phyloP scores from a whole-genome alignment of 2,888 invertebrate species.

The Andrena fulva region DNA sequence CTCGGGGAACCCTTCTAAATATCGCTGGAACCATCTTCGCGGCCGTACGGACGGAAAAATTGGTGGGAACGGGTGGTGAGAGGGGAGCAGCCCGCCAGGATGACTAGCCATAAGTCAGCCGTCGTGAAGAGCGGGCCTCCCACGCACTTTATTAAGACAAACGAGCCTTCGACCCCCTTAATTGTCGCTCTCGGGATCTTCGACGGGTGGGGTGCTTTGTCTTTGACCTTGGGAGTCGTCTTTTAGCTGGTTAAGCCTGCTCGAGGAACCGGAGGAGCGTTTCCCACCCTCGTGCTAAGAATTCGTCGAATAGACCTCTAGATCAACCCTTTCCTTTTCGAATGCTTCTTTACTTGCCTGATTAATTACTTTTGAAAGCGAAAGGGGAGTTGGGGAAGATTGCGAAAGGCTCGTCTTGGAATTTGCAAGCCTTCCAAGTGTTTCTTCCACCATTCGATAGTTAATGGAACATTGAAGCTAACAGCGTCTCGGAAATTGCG shows the following conservation, averaged over 20 bases:
- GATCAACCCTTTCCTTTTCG: neutral
- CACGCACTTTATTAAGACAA: slow-evolving; percentile 80
- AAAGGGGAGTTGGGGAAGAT: no score
- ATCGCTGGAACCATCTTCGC: slow-evolving; percentile 39
- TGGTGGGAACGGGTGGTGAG: slow-evolving; percentile 39
- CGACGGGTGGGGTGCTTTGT: neutral
- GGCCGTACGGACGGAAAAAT: slow-evolving; percentile 38
- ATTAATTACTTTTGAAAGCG: neutral
- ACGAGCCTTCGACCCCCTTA: slow-evolving; percentile 66
- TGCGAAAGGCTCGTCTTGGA: no score
- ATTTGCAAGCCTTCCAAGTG: no score
- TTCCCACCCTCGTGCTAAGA: neutral
- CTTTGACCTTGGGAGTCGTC: slow-evolving; percentile 1
- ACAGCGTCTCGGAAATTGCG: neutral
- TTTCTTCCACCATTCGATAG: neutral
- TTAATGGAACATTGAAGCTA: neutral
- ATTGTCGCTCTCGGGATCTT: slow-evolving; percentile 53
- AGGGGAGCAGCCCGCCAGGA: slow-evolving; percentile 50
- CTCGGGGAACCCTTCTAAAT: slow-evolving; percentile 55
- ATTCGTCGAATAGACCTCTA: neutral
- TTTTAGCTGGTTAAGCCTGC: neutral
- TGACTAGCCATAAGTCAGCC: slow-evolving; percentile 75
- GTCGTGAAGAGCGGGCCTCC: slow-evolving; percentile 62
- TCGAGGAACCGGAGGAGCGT: neutral
- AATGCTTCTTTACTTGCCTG: neutral